phyloP scores from a whole-genome alignment of 2,888 invertebrate species.

The Drosophila mimica region DNA sequence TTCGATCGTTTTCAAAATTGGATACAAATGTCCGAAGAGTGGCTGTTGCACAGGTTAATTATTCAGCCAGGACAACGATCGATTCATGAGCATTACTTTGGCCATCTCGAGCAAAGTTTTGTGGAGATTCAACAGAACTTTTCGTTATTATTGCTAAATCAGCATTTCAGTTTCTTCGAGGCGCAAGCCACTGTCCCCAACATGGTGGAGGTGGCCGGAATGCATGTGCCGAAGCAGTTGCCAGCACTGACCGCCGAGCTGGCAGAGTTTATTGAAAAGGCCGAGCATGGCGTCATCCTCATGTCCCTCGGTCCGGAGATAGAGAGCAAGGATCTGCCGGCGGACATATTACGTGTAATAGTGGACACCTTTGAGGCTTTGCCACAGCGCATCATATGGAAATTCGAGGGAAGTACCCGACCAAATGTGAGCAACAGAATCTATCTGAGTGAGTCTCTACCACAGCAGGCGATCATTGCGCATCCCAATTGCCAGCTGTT shows the following conservation, averaged over 20 bases:
- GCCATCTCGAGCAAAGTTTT: constrained; percentile 52
- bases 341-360: constrained; percentile 55
- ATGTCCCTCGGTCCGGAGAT: constrained; percentile 85
- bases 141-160: constrained; percentile 80
- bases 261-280: constrained; percentile 83
- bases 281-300: constrained; percentile 84
- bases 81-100: constrained; percentile 64
- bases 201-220: constrained; percentile 83
- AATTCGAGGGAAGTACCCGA: constrained; percentile 79
- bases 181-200: constrained; percentile 80
- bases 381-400: constrained; percentile 84
- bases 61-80: constrained; percentile 63
- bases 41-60: constrained; percentile 57
- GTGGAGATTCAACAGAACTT: constrained; percentile 65
- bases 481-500: constrained; percentile 85
- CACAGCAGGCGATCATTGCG: constrained; percentile 85
- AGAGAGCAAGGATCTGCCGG: constrained; percentile 63
- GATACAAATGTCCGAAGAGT: constrained; percentile 58
- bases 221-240: constrained; percentile 78
- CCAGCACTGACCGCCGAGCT: constrained; percentile 76
- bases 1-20: constrained; percentile 80
- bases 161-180: constrained; percentile 77
- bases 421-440: constrained; percentile 66
- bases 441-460: constrained; percentile 82
- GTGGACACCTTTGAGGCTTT: constrained; percentile 51